These are phyloP conservation scores for Otis tarda DNA, from an alignment of 2,113 vertebrate species.

Conservation along the genomic window DNA sequence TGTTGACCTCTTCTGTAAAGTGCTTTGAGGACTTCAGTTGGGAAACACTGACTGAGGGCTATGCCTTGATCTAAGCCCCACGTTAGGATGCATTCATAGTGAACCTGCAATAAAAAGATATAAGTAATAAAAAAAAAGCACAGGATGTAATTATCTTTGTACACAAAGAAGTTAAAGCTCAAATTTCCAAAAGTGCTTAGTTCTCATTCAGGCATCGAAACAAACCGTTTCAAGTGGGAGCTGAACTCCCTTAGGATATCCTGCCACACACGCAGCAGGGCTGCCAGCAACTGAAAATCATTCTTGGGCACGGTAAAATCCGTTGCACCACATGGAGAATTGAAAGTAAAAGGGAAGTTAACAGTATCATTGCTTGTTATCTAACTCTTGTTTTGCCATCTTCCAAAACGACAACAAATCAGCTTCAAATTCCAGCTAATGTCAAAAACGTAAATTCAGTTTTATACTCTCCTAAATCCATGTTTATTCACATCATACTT, in stretches of 20 bases:
- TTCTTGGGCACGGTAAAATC: not conserved
- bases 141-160: not conserved
- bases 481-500: not conserved
- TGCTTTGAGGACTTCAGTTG: not conserved
- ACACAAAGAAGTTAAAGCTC: not conserved
- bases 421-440: not conserved
- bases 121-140: not conserved
- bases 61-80: not conserved
- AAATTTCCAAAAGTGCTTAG: not conserved
- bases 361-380: not conserved
- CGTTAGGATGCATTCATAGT: not conserved
- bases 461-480: not conserved
- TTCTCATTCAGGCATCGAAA: not conserved
- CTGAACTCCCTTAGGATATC: not conserved
- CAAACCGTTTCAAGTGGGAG: not conserved
- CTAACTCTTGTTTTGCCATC: not conserved
- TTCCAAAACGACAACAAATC: not conserved
- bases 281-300: not conserved
- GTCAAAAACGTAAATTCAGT: not conserved
- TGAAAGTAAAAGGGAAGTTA: not conserved
- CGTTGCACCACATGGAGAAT: not conserved
- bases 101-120: not conserved
- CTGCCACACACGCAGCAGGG: not conserved
- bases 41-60: not conserved
- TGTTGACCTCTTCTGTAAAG: not conserved